Evolutionary conservation across 1,140 invertebrate species (phyloP), one percentile per base, ranked within the genome.

Genomic region (Periplaneta americana): DNA sequence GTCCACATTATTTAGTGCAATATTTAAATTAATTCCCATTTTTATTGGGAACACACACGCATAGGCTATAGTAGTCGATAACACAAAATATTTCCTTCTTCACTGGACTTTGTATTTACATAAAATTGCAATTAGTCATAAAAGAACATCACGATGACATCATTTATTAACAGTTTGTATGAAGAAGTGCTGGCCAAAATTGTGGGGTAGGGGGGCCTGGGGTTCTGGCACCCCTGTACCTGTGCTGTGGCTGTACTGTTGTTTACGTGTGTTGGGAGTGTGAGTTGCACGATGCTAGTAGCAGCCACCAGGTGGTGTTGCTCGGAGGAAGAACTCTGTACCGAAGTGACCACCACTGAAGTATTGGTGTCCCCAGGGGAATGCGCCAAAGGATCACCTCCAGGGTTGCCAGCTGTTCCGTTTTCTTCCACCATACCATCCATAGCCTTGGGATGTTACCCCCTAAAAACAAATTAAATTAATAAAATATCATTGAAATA

Each of bases 401-500:
- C 88, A 83, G 92, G 92, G 84, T 92, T 91, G 85, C 90, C 88
- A 83, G 92, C 92, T 84, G 92, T 91, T 89, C 95, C 95, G 87
- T 96, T 96, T 91, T 96, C 95, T 90, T 96, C 95, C 87, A 95
- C 94, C 92, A 96, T 95, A 89, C 93, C 93, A 91, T 95, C 95
- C 95, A 96, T 96, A 89, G 89, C 91, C 90, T 87, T 88, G 87
- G 87, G 86, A 88, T 87, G 85, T 84, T 83, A 83, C 86, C 87
- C 88, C 89, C 91, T 92, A 86, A 82, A 89, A 90, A 75, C 32
- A 75, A 31, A 15, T 75, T 15, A 17, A 75, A 8, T 15, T 75
- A 3, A 15, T 75, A 17, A 10, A 48, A 18, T n/a, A n/a, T n/a
- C n/a, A 48, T 22, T 48, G 17, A 48, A 48, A 18, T 48, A 18